Percentiles rank a stretch among this genome's conserved stretches.
These are phyloP conservation scores for Dasysyrphus tricinctus DNA, from an alignment of 2,888 invertebrate species.

Conservation along the genomic window DNA sequence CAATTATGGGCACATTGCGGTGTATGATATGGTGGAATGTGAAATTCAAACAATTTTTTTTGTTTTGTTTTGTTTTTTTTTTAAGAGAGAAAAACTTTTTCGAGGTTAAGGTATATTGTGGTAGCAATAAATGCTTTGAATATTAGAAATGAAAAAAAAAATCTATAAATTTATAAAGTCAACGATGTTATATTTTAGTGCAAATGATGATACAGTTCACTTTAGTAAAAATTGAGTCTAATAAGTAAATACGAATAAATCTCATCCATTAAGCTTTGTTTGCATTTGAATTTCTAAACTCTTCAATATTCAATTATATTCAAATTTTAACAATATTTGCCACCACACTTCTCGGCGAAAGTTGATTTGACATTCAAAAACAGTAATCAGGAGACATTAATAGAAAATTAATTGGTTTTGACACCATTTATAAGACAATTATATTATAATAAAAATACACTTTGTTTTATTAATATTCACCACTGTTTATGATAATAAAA, in stretches of 20 bases:
- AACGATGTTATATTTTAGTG: too few relatives aligned
- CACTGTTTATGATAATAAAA: neutral
- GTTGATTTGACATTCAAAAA: neutral
- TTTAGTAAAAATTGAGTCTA: too few relatives aligned
- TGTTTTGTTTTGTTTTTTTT: too few relatives aligned
- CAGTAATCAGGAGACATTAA: neutral
- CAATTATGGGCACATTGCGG: slow-evolving; percentile 47
- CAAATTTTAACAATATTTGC: too few relatives aligned
- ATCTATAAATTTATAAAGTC: too few relatives aligned
- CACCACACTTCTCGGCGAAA: neutral
- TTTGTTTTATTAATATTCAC: neutral
- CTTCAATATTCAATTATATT: too few relatives aligned
- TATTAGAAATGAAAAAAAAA: neutral
- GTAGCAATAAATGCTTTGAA: neutral
- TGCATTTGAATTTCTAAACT: too few relatives aligned
- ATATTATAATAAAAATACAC: neutral
- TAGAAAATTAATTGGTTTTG: neutral
- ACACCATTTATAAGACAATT: slow-evolving; percentile 12
- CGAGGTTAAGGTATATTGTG: slow-evolving; percentile 1
- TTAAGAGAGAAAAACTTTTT: neutral
- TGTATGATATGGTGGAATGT: slow-evolving; percentile 25
- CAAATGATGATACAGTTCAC: too few relatives aligned
- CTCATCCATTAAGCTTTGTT: too few relatives aligned
- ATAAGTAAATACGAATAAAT: too few relatives aligned
- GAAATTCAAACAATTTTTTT: slow-evolving; percentile 33